Conservation (phyloP, 2,797 vertebrate species). For the Myripristis murdjan region DNA sequence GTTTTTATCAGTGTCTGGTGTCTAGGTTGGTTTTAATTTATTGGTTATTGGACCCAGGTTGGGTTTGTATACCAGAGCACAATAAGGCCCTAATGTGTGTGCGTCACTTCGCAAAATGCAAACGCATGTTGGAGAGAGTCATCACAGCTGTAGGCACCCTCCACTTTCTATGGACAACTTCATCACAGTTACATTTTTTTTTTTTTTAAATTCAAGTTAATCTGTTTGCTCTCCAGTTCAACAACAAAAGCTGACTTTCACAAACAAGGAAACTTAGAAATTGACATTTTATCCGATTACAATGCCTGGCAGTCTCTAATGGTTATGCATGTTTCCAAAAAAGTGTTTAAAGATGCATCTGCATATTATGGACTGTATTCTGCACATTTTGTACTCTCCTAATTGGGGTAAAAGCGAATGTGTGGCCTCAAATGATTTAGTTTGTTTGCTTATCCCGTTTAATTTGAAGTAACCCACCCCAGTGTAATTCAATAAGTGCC, state of each 20-base stretch:
- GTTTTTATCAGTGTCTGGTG: constrained; percentile 27
- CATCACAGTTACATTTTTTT: no score
- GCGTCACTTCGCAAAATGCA: constrained; percentile 15
- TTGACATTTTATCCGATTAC: constrained; percentile 2
- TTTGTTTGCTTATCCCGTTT: constrained; percentile 4
- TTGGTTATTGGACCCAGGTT: constrained; percentile 42
- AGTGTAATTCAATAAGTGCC: constrained; percentile 15
- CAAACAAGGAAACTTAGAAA: no score
- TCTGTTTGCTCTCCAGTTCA: no score
- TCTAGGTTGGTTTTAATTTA: constrained; percentile 41
- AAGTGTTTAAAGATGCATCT: no score
- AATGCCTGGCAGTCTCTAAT: not conserved
- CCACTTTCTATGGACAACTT: not conserved
- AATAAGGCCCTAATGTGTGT: constrained; percentile 20
- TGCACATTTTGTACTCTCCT: not conserved
- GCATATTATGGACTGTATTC: not conserved
- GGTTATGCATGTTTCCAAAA: no score
- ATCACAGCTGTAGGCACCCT: not conserved
- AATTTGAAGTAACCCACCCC: not conserved
- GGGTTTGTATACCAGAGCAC: constrained; percentile 20
- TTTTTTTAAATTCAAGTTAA: no score
- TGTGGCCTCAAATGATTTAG: not conserved
- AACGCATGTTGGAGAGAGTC: constrained; percentile 17
- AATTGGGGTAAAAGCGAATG: not conserved
- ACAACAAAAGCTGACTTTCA: no score